These are phyloP conservation scores for Drosophila macrospina DNA, from an alignment of 2,888 invertebrate genomes.

Conservation along the genomic window DNA sequence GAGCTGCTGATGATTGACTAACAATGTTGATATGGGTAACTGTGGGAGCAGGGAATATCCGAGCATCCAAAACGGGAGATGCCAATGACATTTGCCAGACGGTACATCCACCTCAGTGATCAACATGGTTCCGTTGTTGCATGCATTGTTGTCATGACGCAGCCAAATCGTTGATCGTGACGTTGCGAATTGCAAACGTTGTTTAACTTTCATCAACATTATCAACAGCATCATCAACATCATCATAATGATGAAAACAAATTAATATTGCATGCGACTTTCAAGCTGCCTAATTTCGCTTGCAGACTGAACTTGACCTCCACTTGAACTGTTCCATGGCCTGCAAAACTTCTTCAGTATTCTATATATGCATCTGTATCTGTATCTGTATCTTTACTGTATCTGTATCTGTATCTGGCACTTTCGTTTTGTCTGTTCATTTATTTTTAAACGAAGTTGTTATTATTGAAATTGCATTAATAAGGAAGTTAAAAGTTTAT, in stretches of 20 bases:
- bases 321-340: constrained; percentile 24
- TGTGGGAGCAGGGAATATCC: constrained; percentile 30
- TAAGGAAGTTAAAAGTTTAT: constrained; percentile 78
- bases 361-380: background rate
- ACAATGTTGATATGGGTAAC: constrained; percentile 22
- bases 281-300: constrained; percentile 6
- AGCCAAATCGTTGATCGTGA: constrained; percentile 56
- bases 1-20: constrained; percentile 15
- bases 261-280: constrained; percentile 5
- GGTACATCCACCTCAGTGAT: constrained; percentile 67
- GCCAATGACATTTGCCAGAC: constrained; percentile 73
- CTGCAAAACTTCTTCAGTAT: constrained; percentile 4
- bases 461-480: constrained; percentile 75
- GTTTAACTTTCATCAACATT: constrained; percentile 10
- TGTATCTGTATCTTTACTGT: too few relatives aligned
- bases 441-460: constrained; percentile 58
- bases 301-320: constrained; percentile 28
- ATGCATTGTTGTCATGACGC: constrained; percentile 57
- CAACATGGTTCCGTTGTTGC: constrained; percentile 21
- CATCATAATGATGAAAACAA: background rate
- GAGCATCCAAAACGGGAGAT: constrained; percentile 27
- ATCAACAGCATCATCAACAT: background rate
- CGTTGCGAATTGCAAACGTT: constrained; percentile 47
- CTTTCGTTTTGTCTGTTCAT: constrained; percentile 66
- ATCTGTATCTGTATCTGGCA: constrained; percentile 18